Conservation (phyloP, 2,888 invertebrate species). For the Eupsilia transversa region DNA sequence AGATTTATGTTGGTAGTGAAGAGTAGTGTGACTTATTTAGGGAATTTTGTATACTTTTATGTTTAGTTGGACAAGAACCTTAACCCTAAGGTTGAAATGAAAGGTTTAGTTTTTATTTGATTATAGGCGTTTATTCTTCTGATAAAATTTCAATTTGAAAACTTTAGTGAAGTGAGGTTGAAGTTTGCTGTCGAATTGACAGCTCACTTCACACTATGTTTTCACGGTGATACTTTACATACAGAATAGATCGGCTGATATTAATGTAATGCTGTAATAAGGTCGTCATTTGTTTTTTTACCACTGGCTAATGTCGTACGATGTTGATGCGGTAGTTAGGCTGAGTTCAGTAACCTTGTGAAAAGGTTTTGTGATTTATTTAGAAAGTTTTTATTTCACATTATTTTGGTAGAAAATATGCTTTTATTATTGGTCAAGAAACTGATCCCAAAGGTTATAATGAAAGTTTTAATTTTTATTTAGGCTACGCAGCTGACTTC, state of each 20-base stretch:
- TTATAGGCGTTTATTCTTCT: background rate
- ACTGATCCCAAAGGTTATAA: background rate
- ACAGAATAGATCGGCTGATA: too few species aligned
- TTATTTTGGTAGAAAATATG: background rate
- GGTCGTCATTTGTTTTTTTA: constrained; percentile 91
- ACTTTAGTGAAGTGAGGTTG: background rate
- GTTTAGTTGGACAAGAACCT: background rate
- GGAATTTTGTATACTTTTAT: background rate
- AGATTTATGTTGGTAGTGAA: constrained; percentile 22
- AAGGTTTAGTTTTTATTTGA: background rate
- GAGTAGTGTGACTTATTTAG: background rate
- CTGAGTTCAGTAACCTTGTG: constrained; percentile 25
- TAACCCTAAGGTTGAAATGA: background rate
- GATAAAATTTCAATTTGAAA: background rate
- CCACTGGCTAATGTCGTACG: constrained; percentile 64
- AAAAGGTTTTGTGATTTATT: background rate
- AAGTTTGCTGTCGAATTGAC: background rate
- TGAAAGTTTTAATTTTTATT: background rate
- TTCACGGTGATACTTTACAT: background rate
- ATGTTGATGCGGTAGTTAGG: constrained; percentile 55
- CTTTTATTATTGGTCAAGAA: background rate
- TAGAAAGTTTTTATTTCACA: background rate
- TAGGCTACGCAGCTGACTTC: too few species aligned
- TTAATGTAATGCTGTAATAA: constrained; percentile 76
- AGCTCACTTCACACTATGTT: background rate